Percentiles rank a stretch among this genome's conserved stretches.
phyloP scores from a whole-genome alignment of 2,797 vertebrate genomes.

The Cyclura pinguis region DNA sequence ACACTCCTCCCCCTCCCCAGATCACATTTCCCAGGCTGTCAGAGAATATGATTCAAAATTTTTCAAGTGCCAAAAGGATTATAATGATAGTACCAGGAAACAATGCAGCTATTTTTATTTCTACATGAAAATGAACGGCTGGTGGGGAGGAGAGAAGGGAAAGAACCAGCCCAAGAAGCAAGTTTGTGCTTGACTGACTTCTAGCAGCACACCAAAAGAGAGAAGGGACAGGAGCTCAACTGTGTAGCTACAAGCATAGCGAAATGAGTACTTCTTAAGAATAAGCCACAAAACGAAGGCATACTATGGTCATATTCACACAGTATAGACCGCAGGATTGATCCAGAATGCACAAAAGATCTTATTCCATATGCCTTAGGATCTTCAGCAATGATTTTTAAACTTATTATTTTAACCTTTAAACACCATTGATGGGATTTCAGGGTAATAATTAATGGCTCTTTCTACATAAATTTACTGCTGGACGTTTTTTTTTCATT shows the following conservation, averaged over 20 bases:
- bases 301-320: not conserved
- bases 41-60: not conserved
- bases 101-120: slow-evolving; percentile 27
- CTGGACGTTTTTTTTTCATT: no score
- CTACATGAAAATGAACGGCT: slow-evolving; percentile 2
- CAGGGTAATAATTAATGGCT: no score
- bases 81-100: slow-evolving; percentile 10
- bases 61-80: slow-evolving; percentile 17
- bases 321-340: not conserved
- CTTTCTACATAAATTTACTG: no score
- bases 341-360: no score
- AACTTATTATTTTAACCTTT: not conserved
- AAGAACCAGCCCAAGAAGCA: not conserved
- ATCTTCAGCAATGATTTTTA: no score
- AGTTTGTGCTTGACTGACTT: not conserved
- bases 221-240: not conserved
- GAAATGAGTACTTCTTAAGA: slow-evolving; percentile 2
- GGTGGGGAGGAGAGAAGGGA: not conserved
- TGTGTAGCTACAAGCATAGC: not conserved
- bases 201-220: not conserved
- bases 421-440: not conserved
- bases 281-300: not conserved
- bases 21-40: slow-evolving; percentile 9
- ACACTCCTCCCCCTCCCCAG: fast-evolving
- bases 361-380: no score